These are phyloP conservation scores for Scrobipalpa atriplicella DNA, from an alignment of 2,888 invertebrate species.

Conservation along the genomic window DNA sequence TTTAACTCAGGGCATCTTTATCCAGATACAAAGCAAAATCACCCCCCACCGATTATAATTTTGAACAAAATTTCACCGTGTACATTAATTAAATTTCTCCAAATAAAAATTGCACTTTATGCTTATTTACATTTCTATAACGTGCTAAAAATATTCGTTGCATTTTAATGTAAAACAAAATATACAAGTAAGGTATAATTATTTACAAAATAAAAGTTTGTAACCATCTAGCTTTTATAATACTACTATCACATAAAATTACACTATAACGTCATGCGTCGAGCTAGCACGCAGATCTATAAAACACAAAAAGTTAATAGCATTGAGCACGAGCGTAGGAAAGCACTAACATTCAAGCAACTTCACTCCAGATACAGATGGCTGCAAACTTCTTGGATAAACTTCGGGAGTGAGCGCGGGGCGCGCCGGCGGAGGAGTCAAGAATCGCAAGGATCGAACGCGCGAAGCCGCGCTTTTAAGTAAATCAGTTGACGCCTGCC, in stretches of 20 bases:
- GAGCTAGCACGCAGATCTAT: slow-evolving; percentile 25
- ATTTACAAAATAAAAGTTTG: slow-evolving; percentile 3
- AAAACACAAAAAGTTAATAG: slow-evolving; percentile 25
- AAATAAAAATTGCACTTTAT: not conserved
- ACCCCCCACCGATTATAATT: too few species aligned
- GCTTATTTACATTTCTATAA: not conserved
- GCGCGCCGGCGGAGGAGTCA: too few species aligned
- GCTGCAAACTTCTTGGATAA: not conserved
- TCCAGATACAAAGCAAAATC: too few species aligned
- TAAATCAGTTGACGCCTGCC: too few species aligned
- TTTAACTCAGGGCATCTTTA: too few species aligned
- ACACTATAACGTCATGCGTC: slow-evolving; percentile 27
- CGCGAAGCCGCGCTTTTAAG: too few species aligned
- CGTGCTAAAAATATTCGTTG: slow-evolving; percentile 5
- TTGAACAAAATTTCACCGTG: too few species aligned
- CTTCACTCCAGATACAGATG: slow-evolving; percentile 13
- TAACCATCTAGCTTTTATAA: slow-evolving; percentile 4
- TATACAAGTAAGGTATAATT: not conserved
- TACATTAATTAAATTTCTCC: too few species aligned
- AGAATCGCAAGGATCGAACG: too few species aligned
- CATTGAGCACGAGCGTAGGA: slow-evolving; percentile 32
- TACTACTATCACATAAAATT: slow-evolving; percentile 34
- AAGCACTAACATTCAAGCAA: slow-evolving; percentile 34
- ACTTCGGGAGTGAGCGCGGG: too few species aligned
- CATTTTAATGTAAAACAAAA: not conserved